phyloP scores from a whole-genome alignment of 53 echinoderm and acorn worm genomes.

The Henricia sp. region DNA sequence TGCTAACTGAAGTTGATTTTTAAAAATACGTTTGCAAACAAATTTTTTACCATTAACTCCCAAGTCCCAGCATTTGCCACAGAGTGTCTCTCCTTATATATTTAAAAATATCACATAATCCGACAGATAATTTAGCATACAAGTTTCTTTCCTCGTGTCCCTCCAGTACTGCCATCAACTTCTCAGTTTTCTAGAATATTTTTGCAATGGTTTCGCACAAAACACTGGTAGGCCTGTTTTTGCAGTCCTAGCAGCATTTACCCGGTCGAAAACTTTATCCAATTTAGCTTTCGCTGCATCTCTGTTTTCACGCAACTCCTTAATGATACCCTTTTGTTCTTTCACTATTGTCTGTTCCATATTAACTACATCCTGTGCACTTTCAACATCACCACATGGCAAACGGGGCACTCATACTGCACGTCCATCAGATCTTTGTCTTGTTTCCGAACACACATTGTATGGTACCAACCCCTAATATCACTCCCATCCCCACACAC shows the following conservation, averaged over 20 bases:
- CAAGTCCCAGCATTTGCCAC: slow-evolving; percentile 45
- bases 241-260: slow-evolving; percentile 40
- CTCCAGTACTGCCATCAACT: background rate
- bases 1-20: too few species aligned
- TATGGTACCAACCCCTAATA: slow-evolving; percentile 58
- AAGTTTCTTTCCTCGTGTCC: background rate
- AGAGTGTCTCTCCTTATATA: background rate
- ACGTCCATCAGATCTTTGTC: background rate
- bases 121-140: background rate
- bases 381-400: slow-evolving; percentile 33
- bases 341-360: slow-evolving; percentile 11
- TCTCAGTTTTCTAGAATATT: slow-evolving; percentile 28
- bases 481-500: slow-evolving; percentile 8
- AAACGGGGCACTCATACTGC: slow-evolving; percentile 38
- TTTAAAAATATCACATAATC: slow-evolving; percentile 26
- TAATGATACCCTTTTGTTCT: slow-evolving; percentile 5
- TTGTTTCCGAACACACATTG: slow-evolving; percentile 43
- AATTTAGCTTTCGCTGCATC: slow-evolving; percentile 12
- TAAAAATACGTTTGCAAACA: too few species aligned
- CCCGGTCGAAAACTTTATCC: slow-evolving; percentile 32
- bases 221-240: slow-evolving; percentile 63
- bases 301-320: background rate
- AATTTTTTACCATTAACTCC: too few species aligned
- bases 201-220: slow-evolving; percentile 67
- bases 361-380: slow-evolving; percentile 27